Conservation (phyloP, 2,888 invertebrate species). For the Oxystoma pomonae region DNA sequence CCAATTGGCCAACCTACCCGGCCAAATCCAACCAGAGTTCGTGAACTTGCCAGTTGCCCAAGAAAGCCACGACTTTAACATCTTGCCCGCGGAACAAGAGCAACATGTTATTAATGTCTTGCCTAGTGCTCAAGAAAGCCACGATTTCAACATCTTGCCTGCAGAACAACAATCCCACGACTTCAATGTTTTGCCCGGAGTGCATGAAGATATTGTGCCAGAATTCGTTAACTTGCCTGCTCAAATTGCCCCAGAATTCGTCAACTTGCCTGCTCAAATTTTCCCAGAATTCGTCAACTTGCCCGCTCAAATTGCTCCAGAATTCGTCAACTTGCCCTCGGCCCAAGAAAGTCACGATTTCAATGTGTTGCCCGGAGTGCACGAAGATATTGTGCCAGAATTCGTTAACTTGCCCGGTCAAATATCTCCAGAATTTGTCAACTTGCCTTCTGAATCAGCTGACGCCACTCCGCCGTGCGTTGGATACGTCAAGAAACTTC, state of each 20-base stretch:
- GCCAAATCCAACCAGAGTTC: constrained; percentile 3
- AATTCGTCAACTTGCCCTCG: constrained; percentile 6
- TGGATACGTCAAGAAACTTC: constrained; percentile 15
- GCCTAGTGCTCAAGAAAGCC: background rate
- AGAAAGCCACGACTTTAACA: background rate
- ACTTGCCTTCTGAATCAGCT: constrained; percentile 6
- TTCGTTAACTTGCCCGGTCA: constrained; percentile 17
- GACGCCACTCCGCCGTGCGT: constrained; percentile 12
- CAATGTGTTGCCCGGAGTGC: background rate
- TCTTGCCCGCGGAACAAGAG: constrained; percentile 3
- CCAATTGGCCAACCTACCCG: constrained; percentile 10
- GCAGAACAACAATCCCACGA: background rate
- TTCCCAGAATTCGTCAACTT: constrained; percentile 6
- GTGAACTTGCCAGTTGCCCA: constrained; percentile 12
- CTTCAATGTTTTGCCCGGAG: background rate
- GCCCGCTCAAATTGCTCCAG: constrained; percentile 5
- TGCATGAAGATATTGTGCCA: background rate
- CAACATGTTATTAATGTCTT: background rate
- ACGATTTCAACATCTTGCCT: background rate
- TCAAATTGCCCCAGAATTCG: constrained; percentile 5
- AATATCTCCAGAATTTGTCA: constrained; percentile 6
- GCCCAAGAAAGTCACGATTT: background rate
- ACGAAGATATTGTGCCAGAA: constrained; percentile 3
- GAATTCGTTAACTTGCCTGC: constrained; percentile 8
- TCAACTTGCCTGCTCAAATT: constrained; percentile 6